These are phyloP conservation scores for Triplophysa rosa DNA, from an alignment of 2,113 vertebrate species.

Conservation along the genomic window DNA sequence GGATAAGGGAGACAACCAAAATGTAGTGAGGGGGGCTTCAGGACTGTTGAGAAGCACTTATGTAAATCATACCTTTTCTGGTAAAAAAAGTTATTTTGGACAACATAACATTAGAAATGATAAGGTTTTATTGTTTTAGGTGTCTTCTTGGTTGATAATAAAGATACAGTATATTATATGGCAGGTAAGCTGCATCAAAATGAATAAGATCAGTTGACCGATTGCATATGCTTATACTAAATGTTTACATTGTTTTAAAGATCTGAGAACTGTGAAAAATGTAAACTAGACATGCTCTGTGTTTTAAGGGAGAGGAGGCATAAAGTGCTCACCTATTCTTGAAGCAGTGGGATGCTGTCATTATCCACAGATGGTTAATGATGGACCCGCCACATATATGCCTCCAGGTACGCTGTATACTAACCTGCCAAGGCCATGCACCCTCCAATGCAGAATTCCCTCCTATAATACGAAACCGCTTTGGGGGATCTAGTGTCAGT, in stretches of 20 bases:
- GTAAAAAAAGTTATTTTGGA: neutral
- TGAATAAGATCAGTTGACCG: too few species aligned
- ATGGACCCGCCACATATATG: slow-evolving; percentile 62
- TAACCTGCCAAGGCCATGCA: slow-evolving; percentile 72
- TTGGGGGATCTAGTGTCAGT: slow-evolving; percentile 37
- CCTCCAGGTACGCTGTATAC: slow-evolving; percentile 51
- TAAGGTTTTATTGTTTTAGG: too few species aligned
- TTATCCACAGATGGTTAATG: slow-evolving; percentile 54
- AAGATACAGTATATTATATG: too few species aligned
- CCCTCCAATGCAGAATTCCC: slow-evolving; percentile 56
- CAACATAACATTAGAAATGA: neutral
- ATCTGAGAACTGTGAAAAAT: neutral
- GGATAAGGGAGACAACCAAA: too few species aligned
- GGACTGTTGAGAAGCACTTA: too few species aligned
- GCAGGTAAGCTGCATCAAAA: too few species aligned
- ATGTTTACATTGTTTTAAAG: neutral
- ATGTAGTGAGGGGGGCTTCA: too few species aligned
- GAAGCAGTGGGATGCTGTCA: slow-evolving; percentile 67
- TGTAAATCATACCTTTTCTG: neutral
- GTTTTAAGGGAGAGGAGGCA: neutral
- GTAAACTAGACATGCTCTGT: neutral
- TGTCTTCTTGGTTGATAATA: too few species aligned
- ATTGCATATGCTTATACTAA: too few species aligned
- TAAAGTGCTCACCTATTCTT: slow-evolving; percentile 16
- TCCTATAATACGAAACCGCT: slow-evolving; percentile 57